Evolutionary conservation across 2,888 invertebrate species (phyloP), one percentile per base, ranked within the genome.

Genomic region (Toxonevra muliebris): DNA sequence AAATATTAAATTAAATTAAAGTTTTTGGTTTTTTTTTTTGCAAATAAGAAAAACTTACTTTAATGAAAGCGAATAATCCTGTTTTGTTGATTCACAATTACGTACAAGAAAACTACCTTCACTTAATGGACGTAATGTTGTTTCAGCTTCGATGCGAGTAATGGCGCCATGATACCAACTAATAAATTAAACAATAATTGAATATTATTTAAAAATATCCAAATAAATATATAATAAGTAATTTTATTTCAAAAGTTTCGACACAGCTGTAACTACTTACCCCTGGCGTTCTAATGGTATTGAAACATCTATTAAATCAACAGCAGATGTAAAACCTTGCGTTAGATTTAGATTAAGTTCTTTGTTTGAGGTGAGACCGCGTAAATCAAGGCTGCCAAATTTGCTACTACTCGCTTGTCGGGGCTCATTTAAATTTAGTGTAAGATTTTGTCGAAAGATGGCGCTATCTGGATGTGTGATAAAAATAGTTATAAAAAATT

Each of bases 91-190:
- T 86, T 97, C 96, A 84, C 96, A 96, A 84, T 95, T 95, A 76
- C 98, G 88, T 68, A 98, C 96, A 77, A 98, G 88, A 86, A 96
- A 98, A 79, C 95, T 96, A 72, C 97, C 97, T 87, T 97, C 97
- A 74, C 90, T 89, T 61, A 94, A 89, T 65, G 93, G 89, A 77
- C 94, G 87, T 61, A 98, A 87, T 73, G 96, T 90, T 82, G 91
- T 90, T 86, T 98, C 97, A 58, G 97, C 97, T 86, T 97, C 96
- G 69, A 93, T 89, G 79, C 97, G 89, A 61, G 94, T 93, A 73
- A 97, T 93, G 74, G 95, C 92, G 72, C 97, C 97, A 85, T 97
- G 97, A 86, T 96, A 98, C 97, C 97, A 98, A 77, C 94, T 94
- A 80, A 30, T 17, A 17, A 8, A 48, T 19, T n/a, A n/a, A 59